Percentiles rank a stretch among this genome's conserved stretches.
Conservation (phyloP, 2,888 invertebrate genomes). For the Bruchidius siliquastri region DNA sequence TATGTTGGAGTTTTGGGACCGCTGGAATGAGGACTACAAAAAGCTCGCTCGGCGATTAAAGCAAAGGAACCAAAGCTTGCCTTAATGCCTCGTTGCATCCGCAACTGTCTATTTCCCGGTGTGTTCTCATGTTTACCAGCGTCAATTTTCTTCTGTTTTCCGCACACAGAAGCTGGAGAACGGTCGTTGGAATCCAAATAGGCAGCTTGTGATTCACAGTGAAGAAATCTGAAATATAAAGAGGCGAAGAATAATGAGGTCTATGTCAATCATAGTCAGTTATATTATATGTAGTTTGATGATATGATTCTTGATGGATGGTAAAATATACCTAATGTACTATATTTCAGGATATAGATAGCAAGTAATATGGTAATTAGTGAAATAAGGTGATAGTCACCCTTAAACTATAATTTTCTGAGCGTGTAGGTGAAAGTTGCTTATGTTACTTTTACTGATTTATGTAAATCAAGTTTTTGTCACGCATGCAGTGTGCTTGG, state of each 20-base stretch:
- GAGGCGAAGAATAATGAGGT: too few relatives aligned
- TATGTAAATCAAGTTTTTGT: too few relatives aligned
- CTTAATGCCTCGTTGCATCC: conserved; percentile 28
- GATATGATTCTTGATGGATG: neutral
- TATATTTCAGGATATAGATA: too few relatives aligned
- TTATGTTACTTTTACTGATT: too few relatives aligned
- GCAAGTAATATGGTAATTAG: too few relatives aligned
- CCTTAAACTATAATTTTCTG: too few relatives aligned
- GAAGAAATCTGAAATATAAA: too few relatives aligned
- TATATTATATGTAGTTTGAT: neutral
- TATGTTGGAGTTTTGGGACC: conserved; percentile 18
- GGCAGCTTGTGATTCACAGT: neutral
- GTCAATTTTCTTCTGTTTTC: conserved; percentile 31
- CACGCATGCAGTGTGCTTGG: too few relatives aligned
- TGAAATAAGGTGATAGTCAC: too few relatives aligned
- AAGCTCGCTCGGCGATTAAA: conserved; percentile 30
- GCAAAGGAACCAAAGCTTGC: conserved; percentile 39
- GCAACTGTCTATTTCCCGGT: conserved; percentile 26
- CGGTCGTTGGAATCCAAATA: conserved; percentile 2
- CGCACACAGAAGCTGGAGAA: conserved; percentile 21
- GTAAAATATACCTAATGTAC: too few relatives aligned
- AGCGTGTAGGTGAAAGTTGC: too few relatives aligned
- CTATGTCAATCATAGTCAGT: too few relatives aligned
- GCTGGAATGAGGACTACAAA: conserved; percentile 27
- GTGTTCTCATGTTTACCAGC: conserved; percentile 34